These are phyloP conservation scores for Gryllus longicercus DNA, from an alignment of 2,888 invertebrate genomes.

Conservation along the genomic window DNA sequence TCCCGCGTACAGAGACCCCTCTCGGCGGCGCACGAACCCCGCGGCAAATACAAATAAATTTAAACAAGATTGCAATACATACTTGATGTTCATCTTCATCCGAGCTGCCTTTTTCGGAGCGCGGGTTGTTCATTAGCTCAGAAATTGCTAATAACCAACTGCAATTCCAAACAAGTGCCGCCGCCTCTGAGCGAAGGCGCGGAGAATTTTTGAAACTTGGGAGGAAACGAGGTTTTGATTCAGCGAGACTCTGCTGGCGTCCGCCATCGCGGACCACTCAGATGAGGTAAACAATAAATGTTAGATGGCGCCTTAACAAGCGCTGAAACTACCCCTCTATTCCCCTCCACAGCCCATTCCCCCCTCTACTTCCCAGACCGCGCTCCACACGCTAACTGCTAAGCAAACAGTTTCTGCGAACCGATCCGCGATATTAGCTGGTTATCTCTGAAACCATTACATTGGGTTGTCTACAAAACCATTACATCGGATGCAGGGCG, in stretches of 20 bases:
- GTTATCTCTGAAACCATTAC: no score
- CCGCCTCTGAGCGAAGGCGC: neutral
- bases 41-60: constrained; percentile 1
- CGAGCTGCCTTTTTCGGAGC: neutral
- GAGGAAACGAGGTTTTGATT: constrained; percentile 17
- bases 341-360: no score
- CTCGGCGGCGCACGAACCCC: neutral
- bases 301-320: constrained; percentile 4
- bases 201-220: neutral
- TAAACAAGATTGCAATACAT: constrained; percentile 17
- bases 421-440: no score
- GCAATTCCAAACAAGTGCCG: neutral
- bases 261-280: neutral
- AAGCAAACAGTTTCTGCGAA: neutral
- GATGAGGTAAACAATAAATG: neutral
- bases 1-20: neutral
- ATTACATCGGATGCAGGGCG: no score
- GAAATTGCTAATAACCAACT: neutral
- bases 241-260: neutral
- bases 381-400: neutral
- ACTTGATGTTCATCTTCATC: neutral
- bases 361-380: neutral
- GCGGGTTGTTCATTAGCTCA: neutral
- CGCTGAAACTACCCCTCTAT: neutral
- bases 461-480: no score